Conservation (phyloP, 1,140 invertebrate species). For the Drosophila jambulina region DNA sequence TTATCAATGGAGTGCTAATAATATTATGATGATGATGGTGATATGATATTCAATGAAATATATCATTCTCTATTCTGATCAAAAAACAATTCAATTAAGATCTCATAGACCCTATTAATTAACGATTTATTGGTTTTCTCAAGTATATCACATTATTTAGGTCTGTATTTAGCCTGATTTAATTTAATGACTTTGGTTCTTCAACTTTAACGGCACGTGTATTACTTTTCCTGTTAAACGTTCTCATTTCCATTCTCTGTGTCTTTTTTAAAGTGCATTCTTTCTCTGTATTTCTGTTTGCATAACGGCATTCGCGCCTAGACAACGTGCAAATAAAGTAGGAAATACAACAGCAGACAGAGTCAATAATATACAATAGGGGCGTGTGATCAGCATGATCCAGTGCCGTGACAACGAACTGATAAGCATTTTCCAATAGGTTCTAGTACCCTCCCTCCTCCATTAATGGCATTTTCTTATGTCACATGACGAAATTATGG, state of each 20-base stretch:
- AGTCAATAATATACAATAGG: constrained; percentile 22
- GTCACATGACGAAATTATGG: constrained; percentile 50
- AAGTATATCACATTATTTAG: background rate
- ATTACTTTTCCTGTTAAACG: background rate
- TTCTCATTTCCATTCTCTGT: background rate
- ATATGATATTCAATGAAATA: constrained; percentile 1
- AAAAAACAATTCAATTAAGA: background rate
- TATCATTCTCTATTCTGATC: background rate
- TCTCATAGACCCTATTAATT: background rate
- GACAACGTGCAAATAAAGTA: constrained; percentile 7
- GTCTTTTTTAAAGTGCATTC: background rate
- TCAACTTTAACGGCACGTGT: background rate
- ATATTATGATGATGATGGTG: constrained; percentile 7
- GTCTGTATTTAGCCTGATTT: background rate
- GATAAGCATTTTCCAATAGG: constrained; percentile 43
- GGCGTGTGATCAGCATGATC: constrained; percentile 67
- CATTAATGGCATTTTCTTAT: constrained; percentile 6
- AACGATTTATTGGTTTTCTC: background rate
- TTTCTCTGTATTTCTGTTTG: constrained; percentile 33
- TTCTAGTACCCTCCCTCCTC: background rate
- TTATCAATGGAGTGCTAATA: constrained; percentile 29
- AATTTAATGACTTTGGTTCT: background rate
- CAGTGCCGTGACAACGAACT: constrained; percentile 52
- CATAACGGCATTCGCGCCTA: constrained; percentile 37
- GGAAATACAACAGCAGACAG: constrained; percentile 15